A percentile compares a stretch with the other conserved stretches of the same genome.
Conservation (phyloP, 2,888 invertebrate genomes). For the Cerceris rybyensis region DNA sequence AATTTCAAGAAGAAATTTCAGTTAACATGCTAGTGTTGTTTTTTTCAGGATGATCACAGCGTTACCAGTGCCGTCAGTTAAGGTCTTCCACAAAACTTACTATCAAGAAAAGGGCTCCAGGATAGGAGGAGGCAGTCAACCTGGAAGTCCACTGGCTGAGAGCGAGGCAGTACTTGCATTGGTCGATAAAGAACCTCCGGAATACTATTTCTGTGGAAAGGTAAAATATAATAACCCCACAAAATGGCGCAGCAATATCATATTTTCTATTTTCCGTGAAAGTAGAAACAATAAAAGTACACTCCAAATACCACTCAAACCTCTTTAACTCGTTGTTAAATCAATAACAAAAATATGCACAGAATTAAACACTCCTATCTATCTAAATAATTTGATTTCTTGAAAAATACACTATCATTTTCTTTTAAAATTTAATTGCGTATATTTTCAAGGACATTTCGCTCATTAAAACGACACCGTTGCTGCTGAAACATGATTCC, state of each 20-base stretch:
- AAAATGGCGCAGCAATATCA: not conserved
- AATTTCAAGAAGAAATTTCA: not conserved
- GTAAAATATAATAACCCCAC: conserved; percentile 51
- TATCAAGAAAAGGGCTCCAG: conserved; percentile 78
- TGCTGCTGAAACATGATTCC: too few relatives aligned
- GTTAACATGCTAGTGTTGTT: not conserved
- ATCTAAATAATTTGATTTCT: too few relatives aligned
- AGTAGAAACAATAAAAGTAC: not conserved
- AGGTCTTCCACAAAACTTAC: conserved; percentile 79
- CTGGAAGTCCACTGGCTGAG: conserved; percentile 77
- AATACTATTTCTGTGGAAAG: conserved; percentile 79
- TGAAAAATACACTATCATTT: too few relatives aligned
- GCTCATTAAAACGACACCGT: too few relatives aligned
- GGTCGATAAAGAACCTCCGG: conserved; percentile 76
- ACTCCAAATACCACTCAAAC: not conserved
- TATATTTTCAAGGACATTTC: not conserved
- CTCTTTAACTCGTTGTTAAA: not conserved
- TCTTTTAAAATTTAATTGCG: not conserved
- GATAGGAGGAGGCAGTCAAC: conserved; percentile 76
- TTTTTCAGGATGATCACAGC: conserved; percentile 78
- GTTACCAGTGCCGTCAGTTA: conserved; percentile 79
- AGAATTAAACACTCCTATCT: not conserved
- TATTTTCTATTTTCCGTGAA: not conserved
- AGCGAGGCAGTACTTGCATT: conserved; percentile 77
- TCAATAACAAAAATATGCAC: not conserved